These are phyloP conservation scores for Choristoneura fumiferana DNA, from an alignment of 1,140 invertebrate genomes.

Conservation along the genomic window DNA sequence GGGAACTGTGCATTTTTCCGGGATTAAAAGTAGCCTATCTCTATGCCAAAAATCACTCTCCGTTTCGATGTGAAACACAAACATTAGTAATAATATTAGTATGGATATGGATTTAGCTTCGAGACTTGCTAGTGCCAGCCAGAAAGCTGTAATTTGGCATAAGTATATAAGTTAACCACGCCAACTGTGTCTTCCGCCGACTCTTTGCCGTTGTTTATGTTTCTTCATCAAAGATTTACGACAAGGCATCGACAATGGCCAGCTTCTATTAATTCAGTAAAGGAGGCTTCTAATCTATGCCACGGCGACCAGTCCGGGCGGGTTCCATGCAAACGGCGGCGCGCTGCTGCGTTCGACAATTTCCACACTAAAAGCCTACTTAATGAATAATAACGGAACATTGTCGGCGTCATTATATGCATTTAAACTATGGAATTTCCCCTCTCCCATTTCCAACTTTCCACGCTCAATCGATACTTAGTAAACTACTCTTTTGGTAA, in stretches of 20 bases:
- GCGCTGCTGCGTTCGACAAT: conserved; percentile 41
- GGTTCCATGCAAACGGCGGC: conserved; percentile 32
- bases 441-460: conserved; percentile 1
- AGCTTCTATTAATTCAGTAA: conserved; percentile 46
- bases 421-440: conserved; percentile 15
- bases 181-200: too few species aligned
- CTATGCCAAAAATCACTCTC: too few species aligned
- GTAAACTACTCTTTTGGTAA: too few species aligned
- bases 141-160: too few species aligned
- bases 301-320: conserved; percentile 47
- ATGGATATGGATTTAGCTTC: too few species aligned
- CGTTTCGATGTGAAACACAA: too few species aligned
- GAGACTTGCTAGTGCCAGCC: too few species aligned
- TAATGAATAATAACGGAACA: conserved; percentile 45
- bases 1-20: too few species aligned
- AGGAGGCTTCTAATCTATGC: conserved; percentile 49
- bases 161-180: too few species aligned
- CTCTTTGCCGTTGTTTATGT: too few species aligned
- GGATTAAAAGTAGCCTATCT: too few species aligned
- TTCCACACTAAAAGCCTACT: conserved; percentile 42
- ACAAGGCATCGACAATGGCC: conserved; percentile 34
- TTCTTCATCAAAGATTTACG: neutral
- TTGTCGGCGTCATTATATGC: conserved; percentile 21
- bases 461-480: neutral
- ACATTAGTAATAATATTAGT: too few species aligned